Base-by-base conservation (phyloP, 2,888 invertebrate genomes). In the Diadromus collaris region DNA sequence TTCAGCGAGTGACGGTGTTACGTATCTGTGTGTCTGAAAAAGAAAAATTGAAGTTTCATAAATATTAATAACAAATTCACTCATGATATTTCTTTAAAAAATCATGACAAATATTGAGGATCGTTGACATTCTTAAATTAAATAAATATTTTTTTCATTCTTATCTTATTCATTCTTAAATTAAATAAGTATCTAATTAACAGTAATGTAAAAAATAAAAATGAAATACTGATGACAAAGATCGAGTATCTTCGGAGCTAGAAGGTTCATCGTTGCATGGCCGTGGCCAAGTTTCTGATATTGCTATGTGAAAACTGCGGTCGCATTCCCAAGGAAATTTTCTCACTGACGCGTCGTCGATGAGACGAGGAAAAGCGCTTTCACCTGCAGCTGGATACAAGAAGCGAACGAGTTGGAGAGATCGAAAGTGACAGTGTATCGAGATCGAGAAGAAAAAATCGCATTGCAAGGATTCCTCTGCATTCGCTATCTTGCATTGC, bases 1-100 rank as follows among this genome's bases (percentile, higher is more conserved):
- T 85, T 93, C 92, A 2, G 91, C 89, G 41, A 93, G 88, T 2
- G 93, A 93, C 78, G 92, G 93, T 5, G 92, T 93, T 24, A 92
- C 92, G 82, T 91, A 86, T 48, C 86, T 86, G 72, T 84, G 84
- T 1, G 80, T 74, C 86, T 86, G 81, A 61, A 67, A 38, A 64
- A 16, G 38, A 24, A 38, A 61, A 5, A 1, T 6, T 9, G 6
- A 21, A 13, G 9, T 21, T 2, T 41, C 16, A 38, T 38, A 27
- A 63, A 51, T 41, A 16, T 41, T 41, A 41, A 41, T 41, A 16
- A 41, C 1, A 41, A 41, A 41, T 16, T 41, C 38, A 72, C 48
- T 60, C 10, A 78, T 6, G 4, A 58, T 54, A 41, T 46, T 46
- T 64, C 29, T 7, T 56, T 32, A 19, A 16, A 64, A 71, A 46